These are phyloP conservation scores for Anisognathus igniventris DNA, from an alignment of 2,797 vertebrate genomes.

Conservation along the genomic window DNA sequence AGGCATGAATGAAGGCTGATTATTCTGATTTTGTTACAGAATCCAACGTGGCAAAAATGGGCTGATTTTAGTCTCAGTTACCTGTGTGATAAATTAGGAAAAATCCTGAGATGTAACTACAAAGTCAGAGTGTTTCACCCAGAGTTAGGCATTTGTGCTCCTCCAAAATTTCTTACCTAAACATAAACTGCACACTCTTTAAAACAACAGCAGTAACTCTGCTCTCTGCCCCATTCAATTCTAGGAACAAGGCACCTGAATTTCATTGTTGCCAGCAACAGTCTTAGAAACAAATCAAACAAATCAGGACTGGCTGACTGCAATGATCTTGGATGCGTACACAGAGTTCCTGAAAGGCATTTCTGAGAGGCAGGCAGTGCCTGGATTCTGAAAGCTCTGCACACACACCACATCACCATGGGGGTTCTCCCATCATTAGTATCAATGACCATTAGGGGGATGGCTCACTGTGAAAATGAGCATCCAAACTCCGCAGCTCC, in stretches of 20 bases:
- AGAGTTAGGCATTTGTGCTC: background rate
- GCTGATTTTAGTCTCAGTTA: background rate
- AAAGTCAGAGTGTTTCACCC: background rate
- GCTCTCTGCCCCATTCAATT: background rate
- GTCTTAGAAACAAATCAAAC: background rate
- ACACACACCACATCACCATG: conserved; percentile 4
- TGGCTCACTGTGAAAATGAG: conserved; percentile 55
- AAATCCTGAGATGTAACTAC: background rate
- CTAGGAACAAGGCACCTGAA: background rate
- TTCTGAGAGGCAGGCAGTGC: background rate
- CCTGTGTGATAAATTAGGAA: background rate
- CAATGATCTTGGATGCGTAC: background rate
- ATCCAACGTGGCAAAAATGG: fast-evolving
- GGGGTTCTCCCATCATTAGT: conserved; percentile 46
- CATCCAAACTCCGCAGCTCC: background rate
- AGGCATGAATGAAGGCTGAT: background rate
- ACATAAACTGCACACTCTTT: background rate
- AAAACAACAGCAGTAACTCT: fast-evolving
- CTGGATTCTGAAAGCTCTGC: background rate
- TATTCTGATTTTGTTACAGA: background rate
- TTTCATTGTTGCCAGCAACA: background rate
- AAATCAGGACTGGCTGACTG: background rate
- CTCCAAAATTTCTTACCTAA: background rate
- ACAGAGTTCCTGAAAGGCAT: background rate
- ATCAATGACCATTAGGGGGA: conserved; percentile 59